A percentile compares a stretch with the other conserved stretches of the same genome.
Conservation (phyloP, 1,140 invertebrate species). For the Stegodyphus mimosarum region DNA sequence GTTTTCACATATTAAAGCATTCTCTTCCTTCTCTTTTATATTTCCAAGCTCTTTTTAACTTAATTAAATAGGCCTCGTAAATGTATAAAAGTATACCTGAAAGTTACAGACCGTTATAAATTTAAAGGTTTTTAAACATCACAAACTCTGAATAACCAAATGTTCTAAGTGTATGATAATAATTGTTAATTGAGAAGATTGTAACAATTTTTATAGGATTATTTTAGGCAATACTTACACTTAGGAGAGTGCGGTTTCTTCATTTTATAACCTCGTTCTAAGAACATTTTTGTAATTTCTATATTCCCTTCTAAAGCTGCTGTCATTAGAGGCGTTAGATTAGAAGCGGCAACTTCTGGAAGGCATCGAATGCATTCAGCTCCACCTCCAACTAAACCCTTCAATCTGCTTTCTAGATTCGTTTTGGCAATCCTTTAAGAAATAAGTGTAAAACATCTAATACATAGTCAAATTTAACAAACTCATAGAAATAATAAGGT, state of each 20-base stretch:
- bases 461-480: background rate
- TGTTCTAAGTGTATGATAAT: no score
- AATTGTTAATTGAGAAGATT: no score
- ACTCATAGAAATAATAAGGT: background rate
- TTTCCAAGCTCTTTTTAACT: no score
- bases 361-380: conserved; percentile 25
- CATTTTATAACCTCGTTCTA: conserved; percentile 52
- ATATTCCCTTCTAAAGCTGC: conserved; percentile 55
- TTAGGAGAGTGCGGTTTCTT: conserved; percentile 56
- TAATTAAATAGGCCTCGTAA: no score
- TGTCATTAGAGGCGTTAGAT: conserved; percentile 57
- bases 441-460: background rate
- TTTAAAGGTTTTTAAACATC: no score
- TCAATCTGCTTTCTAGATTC: background rate
- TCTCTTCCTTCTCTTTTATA: no score
- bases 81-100: no score
- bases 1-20: no score
- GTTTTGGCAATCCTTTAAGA: conserved; percentile 6
- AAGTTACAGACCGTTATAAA: no score
- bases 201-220: no score
- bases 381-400: conserved; percentile 33
- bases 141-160: no score
- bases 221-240: conserved; percentile 9
- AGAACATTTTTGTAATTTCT: conserved; percentile 59
- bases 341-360: conserved; percentile 49